Conservation (phyloP, 2,888 invertebrate species). For the Ischnura elegans region DNA sequence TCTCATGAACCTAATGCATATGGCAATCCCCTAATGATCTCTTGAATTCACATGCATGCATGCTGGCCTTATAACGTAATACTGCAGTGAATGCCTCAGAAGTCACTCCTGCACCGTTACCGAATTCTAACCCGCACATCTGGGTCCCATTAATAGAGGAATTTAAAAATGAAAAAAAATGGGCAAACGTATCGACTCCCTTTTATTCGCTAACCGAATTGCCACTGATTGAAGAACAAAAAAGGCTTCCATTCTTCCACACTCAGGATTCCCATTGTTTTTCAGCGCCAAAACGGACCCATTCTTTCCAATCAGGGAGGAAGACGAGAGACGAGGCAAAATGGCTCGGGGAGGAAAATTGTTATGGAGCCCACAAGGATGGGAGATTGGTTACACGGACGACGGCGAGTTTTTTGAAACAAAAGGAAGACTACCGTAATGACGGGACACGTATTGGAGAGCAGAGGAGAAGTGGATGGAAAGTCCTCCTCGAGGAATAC, state of each 20-base stretch:
- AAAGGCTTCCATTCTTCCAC: constrained; percentile 7
- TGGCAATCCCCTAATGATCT: too few species aligned
- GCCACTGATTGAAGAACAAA: not conserved
- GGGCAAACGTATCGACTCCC: not conserved
- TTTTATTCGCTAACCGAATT: constrained; percentile 42
- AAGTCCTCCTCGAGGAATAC: constrained; percentile 5
- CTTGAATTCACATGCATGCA: too few species aligned
- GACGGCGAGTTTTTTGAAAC: constrained; percentile 43
- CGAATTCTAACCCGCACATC: not conserved
- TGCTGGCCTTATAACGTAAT: not conserved
- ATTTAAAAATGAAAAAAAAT: not conserved
- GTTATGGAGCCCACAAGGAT: constrained; percentile 43
- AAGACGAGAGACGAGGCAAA: constrained; percentile 18
- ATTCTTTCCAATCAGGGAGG: constrained; percentile 56
- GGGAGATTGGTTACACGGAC: constrained; percentile 56
- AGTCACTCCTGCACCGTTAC: not conserved
- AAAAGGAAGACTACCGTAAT: constrained; percentile 60
- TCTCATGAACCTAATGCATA: too few species aligned
- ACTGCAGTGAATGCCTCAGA: not conserved
- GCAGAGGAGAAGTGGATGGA: not conserved
- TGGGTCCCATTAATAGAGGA: not conserved
- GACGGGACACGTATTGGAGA: constrained; percentile 49
- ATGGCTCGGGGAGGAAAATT: constrained; percentile 50
- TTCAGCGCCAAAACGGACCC: not conserved
- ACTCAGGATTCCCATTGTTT: not conserved